Evolutionary conservation across 2,888 invertebrate species (phyloP), one percentile per base, ranked within the genome.

Genomic region (Stenotaenia linearis): DNA sequence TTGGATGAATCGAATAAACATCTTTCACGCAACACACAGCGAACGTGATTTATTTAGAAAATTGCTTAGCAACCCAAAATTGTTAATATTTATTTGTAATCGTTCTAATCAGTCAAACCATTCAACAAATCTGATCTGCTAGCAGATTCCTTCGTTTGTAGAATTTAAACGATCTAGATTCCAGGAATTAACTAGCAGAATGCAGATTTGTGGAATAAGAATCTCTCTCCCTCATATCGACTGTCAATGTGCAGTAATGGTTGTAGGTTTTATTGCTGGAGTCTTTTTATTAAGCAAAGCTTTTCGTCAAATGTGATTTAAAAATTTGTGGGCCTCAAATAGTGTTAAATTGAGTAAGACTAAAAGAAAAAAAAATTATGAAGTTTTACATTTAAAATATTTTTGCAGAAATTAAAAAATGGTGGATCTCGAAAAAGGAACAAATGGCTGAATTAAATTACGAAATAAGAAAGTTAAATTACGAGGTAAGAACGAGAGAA

Each of bases 241-340:
- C 76, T 75, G 76, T n/a, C 76, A 75, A 18, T 75, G 76, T 75
- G 76, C 76, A 35, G 76, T 75, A 18, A 30, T 75, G 76, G 76
- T 75, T 7, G 32, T 75, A 21, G 76, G 76, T 6, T 75, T 75
- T 37, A 6, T 75, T 4, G 76, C 76, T 18, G 76, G 76, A 5
- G 37, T 75, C 15, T 75, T 75, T 37, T 15, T 75, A 9, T 37
- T 75, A 18, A 75, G 76, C 30, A 23, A 28, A 23, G 76, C 76
- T 15, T 32, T 75, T 21, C 28, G 18, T 15, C 76, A 75, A 75
- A 12, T 75, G 25, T 75, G n/a, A 75, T 9, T 28, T 28, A 69
- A 69, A 69, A 9, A 28, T 25, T 28, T 69, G 25, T 25, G 25
- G 28, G 7, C 50, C 18, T 7, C 7, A 18, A 45, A 0, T 18